Evolutionary conservation across 2,888 invertebrate genomes (phyloP), one percentile per base, ranked within the genome.

Genomic region (Volucella zonaria): DNA sequence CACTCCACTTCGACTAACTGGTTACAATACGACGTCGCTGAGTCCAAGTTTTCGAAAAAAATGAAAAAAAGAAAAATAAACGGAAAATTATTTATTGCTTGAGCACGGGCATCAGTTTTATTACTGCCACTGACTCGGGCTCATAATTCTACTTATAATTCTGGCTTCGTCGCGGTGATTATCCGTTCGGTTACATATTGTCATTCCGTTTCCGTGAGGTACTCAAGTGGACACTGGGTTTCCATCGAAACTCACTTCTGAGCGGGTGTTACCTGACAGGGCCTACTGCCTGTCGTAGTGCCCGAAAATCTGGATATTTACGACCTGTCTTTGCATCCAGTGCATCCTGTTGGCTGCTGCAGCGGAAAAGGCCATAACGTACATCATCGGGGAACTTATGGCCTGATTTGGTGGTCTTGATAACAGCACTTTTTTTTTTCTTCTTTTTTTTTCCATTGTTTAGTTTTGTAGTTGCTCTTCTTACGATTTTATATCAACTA

Each of bases 141-240:
- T 76, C 81, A 76, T 85, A 85, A 81, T 76, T 85, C 76, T 59
- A 85, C 81, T 85, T 85, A 49, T 81, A 71, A 85, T 85, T 85
- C 85, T 68, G 62, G 10, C 71, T 56, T 52, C 76, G 85, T 85
- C 62, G 43, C 75, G 42, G 49, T 81, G 83, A 83, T 85, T 81
- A 81, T 81, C 76, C 76, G 81, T 85, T 81, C 52, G 76, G 76
- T 71, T 71, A 76, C 81, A 85, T 31, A 31, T 68, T 80, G 81
- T 85, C 81, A 81, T 73, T 85, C 68, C 81, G 81, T 85, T 85
- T 85, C 85, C 85, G 85, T 85, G 76, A 85, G 85, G 67, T 49
- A 71, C 45, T 71, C 59, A 62, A 76, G 71, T 76, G 67, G 83
- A 85, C 61, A 83, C 76, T 80, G 75, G 61, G 71, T 80, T 85